Evolutionary conservation across 2,113 vertebrate genomes (phyloP).

Genomic region (Zapornia atra): DNA sequence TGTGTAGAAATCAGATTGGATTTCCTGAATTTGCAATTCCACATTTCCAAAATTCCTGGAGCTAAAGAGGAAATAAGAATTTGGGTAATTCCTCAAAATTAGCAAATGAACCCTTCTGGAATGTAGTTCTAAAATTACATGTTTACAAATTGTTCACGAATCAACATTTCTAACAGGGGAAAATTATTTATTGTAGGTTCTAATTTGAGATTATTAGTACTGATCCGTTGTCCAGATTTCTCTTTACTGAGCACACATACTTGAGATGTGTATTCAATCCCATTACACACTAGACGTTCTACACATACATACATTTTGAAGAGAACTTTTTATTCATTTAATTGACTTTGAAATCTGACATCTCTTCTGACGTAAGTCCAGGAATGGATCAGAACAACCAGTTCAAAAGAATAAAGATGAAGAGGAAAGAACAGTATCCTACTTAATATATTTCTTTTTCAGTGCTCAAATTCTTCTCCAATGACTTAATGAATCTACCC

Average conservation of each 20-base stretch:
- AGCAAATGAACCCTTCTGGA: background rate
- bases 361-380: background rate
- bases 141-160: background rate
- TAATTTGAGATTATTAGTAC: background rate
- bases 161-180: background rate
- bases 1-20: background rate
- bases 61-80: background rate
- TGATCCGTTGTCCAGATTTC: background rate
- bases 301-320: background rate
- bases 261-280: background rate
- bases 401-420: background rate
- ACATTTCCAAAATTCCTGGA: background rate
- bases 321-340: background rate
- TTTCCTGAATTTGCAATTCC: background rate
- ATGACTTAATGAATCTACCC: background rate
- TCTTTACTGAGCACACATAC: background rate
- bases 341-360: background rate
- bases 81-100: background rate
- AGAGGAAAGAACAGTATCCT: background rate
- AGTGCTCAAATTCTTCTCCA: background rate
- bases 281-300: background rate
- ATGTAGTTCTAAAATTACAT: background rate
- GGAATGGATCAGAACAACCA: background rate
- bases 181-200: background rate
- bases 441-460: background rate